Evolutionary conservation across 2,797 vertebrate genomes (phyloP).

Genomic region (Spheniscus humboldti): DNA sequence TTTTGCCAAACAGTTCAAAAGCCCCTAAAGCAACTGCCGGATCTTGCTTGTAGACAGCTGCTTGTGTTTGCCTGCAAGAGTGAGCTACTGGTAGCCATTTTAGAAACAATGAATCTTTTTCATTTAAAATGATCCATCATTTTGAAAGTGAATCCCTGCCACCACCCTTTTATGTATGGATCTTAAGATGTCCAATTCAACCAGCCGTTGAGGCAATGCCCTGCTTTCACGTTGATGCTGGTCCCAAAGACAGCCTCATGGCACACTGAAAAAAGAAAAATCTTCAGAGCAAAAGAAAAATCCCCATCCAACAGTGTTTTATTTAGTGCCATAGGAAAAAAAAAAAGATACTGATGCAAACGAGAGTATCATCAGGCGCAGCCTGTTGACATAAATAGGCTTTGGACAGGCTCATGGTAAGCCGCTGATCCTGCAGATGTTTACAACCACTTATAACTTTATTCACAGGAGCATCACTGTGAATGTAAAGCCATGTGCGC

Average conservation of each 20-base stretch:
- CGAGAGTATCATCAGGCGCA: not conserved
- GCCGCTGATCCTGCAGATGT: not conserved
- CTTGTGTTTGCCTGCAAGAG: not conserved
- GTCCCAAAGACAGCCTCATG: not conserved
- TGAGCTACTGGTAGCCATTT: not conserved
- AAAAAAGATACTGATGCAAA: not conserved
- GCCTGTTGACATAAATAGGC: not conserved
- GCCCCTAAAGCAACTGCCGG: not conserved
- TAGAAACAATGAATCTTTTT: not conserved
- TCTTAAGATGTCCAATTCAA: not conserved
- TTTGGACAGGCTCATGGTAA: conserved; percentile 16
- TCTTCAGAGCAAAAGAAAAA: not conserved
- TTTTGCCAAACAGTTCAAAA: not conserved
- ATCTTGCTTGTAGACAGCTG: not conserved
- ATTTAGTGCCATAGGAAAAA: not conserved
- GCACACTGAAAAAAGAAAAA: not conserved
- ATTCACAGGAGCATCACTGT: not conserved
- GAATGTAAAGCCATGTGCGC: not conserved
- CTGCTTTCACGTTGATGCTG: not conserved
- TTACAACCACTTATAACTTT: not conserved
- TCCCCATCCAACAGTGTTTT: not conserved
- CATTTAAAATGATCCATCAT: not conserved
- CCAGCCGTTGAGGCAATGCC: not conserved
- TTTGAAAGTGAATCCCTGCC: not conserved
- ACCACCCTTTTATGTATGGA: not conserved